Base-by-base conservation (phyloP, 2,888 invertebrate genomes). In the Eudasyphora cyanicolor region DNA sequence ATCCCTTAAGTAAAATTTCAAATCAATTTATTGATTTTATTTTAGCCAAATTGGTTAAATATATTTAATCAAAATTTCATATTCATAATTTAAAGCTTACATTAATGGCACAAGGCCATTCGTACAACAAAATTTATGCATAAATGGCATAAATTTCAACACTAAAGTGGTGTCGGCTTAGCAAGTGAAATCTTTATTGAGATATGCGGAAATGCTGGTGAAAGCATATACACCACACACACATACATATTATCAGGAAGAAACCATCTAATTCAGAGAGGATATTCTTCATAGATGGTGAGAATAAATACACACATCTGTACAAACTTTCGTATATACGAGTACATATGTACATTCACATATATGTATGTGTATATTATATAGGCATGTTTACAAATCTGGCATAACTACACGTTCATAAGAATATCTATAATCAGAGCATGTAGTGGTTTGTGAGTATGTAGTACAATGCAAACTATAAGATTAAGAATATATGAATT, bases 161-260 rank as follows among this genome's bases (percentile, higher is more conserved):
- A 60, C 29, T 60, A 12, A 17, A 29, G 60, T 29, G 60, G 60
- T 29, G 60, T 60, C 60, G 60, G n/a, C 27, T 60, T 29, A 60
- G n/a, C 32, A 60, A 29, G 60, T 60, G 60, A 29, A 32, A 60
- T n/a, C 45, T 45, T 45, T 45, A 45, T 45, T 45, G 45, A 45
- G 45, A 45, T 60, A 14, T 60, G 17, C 67, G 35, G 67, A 67
- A 67, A 67, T 67, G 38, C 67, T 67, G 19, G 38, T 67, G 67
- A 12, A 12, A 67, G 35, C 67, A n/a, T n/a, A n/a, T n/a, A n/a
- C n/a, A n/a, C n/a, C n/a, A n/a, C n/a, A n/a, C n/a, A 67, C 67
- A 67, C 42, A 3, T 12, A 42, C 42, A 42, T 67, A 67, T 67
- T 67, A 67, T 67, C 67, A 12, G 21, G 1, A 19, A 38, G 21